phyloP scores from a whole-genome alignment of 2,113 vertebrate genomes.

The Grammomys surdaster region DNA sequence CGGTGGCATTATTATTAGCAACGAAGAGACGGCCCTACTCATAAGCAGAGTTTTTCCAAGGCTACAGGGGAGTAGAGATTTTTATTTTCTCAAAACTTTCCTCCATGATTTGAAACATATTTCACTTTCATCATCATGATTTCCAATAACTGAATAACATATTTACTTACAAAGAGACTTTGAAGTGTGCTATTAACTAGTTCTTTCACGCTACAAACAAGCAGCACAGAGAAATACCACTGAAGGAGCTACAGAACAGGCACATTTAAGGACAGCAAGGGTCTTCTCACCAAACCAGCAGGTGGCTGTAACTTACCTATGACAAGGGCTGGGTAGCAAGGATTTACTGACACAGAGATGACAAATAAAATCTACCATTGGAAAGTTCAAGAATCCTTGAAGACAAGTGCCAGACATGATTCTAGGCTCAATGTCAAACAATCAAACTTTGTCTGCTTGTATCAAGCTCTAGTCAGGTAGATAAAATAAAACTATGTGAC shows the following conservation, averaged over 20 bases:
- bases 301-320: background rate
- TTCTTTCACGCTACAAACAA: background rate
- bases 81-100: background rate
- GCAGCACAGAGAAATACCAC: background rate
- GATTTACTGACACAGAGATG: background rate
- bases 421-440: background rate
- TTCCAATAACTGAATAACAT: slow-evolving; percentile 20
- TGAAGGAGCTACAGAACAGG: background rate
- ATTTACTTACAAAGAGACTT: background rate
- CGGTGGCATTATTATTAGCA: slow-evolving; percentile 66
- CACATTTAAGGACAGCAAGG: background rate
- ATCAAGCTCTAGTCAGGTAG: background rate
- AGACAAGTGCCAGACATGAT: background rate
- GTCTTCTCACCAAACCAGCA: background rate
- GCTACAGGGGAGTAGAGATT: slow-evolving; percentile 20
- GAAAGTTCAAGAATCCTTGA: background rate
- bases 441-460: background rate
- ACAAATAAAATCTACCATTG: background rate
- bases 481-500: background rate
- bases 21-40: slow-evolving; percentile 15
- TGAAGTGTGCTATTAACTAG: background rate
- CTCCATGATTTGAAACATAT: slow-evolving; percentile 30
- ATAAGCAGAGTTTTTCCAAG: slow-evolving; percentile 51
- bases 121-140: background rate
- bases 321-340: background rate